phyloP scores from a whole-genome alignment of 2,888 invertebrate species.

The Drosophila vallismaia region DNA sequence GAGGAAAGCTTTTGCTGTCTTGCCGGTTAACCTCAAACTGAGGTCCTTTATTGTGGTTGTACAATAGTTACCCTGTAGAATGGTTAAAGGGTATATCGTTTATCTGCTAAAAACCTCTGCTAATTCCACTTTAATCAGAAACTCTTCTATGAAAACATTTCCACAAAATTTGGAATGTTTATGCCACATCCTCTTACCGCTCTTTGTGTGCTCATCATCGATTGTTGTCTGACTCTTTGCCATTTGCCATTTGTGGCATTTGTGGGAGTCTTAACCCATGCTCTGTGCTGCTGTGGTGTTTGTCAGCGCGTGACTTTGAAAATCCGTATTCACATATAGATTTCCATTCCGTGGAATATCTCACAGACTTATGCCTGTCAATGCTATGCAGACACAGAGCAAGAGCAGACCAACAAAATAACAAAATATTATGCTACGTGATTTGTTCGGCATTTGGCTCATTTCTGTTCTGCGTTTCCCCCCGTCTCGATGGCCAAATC shows the following conservation, averaged over 20 bases:
- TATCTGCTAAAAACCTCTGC: too few relatives aligned
- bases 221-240: slow-evolving; percentile 39
- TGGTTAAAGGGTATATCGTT: too few relatives aligned
- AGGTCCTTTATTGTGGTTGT: slow-evolving; percentile 21
- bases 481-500: too few relatives aligned
- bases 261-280: slow-evolving; percentile 19
- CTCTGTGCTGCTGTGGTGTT: slow-evolving; percentile 22
- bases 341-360: slow-evolving; percentile 51
- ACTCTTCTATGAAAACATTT: slow-evolving; percentile 8
- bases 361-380: slow-evolving; percentile 61
- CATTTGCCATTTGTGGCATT: slow-evolving; percentile 33
- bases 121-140: slow-evolving; percentile 16
- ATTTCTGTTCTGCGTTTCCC: too few relatives aligned
- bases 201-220: slow-evolving; percentile 27
- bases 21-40: slow-evolving; percentile 39
- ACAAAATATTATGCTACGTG: slow-evolving; percentile 76
- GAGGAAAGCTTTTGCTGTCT: slow-evolving; percentile 66
- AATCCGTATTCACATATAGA: slow-evolving; percentile 52
- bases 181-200: not conserved
- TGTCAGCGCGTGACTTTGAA: slow-evolving; percentile 73
- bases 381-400: slow-evolving; percentile 22
- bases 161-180: slow-evolving; percentile 15
- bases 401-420: slow-evolving; percentile 43
- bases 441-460: slow-evolving; percentile 71
- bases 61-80: not conserved